These are phyloP conservation scores for Rhynchonema sp. DNA, from an alignment of 2,888 invertebrate genomes.

Conservation along the genomic window DNA sequence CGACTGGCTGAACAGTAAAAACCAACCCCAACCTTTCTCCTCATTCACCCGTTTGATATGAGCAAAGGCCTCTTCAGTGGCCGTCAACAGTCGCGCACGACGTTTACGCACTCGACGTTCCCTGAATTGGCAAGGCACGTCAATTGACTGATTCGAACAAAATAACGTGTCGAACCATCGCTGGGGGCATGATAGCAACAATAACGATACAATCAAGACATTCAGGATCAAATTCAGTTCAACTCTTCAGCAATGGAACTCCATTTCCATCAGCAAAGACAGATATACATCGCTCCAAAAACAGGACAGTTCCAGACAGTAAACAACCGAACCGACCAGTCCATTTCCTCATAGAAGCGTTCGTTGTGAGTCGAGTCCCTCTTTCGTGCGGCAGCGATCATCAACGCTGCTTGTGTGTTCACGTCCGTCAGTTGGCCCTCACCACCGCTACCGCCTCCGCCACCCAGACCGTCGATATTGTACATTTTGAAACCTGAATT, in stretches of 20 bases:
- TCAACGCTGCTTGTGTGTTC: slow-evolving; percentile 47
- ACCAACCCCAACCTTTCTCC: neutral
- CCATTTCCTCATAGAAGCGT: slow-evolving; percentile 88
- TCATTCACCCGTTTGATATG: slow-evolving; percentile 60
- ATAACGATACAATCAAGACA: too few species aligned
- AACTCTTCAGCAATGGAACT: too few species aligned
- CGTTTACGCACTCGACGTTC: slow-evolving; percentile 76
- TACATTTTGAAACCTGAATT: slow-evolving; percentile 76
- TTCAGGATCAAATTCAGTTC: too few species aligned
- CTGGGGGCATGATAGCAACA: too few species aligned
- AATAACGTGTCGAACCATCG: too few species aligned
- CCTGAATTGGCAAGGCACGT: too few species aligned
- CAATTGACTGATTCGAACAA: too few species aligned
- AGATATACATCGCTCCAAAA: too few species aligned
- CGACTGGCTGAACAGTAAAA: too few species aligned
- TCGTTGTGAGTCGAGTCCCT: slow-evolving; percentile 66
- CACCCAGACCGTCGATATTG: slow-evolving; percentile 56
- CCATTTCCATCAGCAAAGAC: too few species aligned
- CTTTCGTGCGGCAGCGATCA: slow-evolving; percentile 57
- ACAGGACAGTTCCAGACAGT: neutral
- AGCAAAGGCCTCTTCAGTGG: slow-evolving; percentile 92
- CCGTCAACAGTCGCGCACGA: slow-evolving; percentile 65
- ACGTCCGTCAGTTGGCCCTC: slow-evolving; percentile 30
- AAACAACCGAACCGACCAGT: slow-evolving; percentile 32
- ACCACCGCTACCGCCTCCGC: slow-evolving; percentile 15